Percentiles rank a stretch among this genome's conserved stretches.
Evolutionary conservation across 64 coral and sea anemone species (phyloP).

Genomic region (Trachythela sp.): DNA sequence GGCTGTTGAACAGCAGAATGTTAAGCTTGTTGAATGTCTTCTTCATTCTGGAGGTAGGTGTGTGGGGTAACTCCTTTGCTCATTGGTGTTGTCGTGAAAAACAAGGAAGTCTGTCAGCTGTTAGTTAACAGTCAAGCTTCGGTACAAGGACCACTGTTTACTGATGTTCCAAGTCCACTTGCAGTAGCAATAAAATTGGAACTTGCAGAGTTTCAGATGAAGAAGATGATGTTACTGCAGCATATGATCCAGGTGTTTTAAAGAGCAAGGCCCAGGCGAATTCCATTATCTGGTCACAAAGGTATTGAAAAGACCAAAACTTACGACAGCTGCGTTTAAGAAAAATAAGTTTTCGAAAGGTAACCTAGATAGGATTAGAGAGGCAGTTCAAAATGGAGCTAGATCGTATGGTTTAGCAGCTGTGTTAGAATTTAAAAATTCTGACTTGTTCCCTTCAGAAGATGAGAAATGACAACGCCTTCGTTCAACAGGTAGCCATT

Average conservation of each 20-base stretch:
- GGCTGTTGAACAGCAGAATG: constrained; percentile 30
- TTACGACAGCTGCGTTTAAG: not conserved
- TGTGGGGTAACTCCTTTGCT: constrained; percentile 44
- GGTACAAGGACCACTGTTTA: not conserved
- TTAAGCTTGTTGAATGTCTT: constrained; percentile 7
- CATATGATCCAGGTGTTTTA: constrained; percentile 7
- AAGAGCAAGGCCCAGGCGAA: not conserved
- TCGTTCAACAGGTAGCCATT: constrained; percentile 1
- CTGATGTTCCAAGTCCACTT: constrained; percentile 17
- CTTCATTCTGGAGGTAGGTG: constrained; percentile 24
- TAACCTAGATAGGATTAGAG: constrained; percentile 3
- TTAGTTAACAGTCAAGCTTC: constrained; percentile 19
- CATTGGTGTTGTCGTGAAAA: not conserved
- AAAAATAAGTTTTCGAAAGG: constrained; percentile 2
- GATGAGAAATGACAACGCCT: not conserved
- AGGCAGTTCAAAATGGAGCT: constrained; percentile 3
- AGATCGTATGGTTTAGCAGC: constrained; percentile 6
- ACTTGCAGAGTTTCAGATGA: not conserved
- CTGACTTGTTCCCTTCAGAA: constrained; percentile 2
- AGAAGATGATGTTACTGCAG: not conserved
- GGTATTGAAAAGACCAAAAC: constrained; percentile 15
- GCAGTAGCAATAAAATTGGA: not conserved
- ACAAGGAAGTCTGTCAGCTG: not conserved
- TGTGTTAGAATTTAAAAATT: not conserved
- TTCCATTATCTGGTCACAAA: constrained; percentile 22